phyloP scores from a whole-genome alignment of 2,888 invertebrate genomes.

The Parascotia fuliginaria region DNA sequence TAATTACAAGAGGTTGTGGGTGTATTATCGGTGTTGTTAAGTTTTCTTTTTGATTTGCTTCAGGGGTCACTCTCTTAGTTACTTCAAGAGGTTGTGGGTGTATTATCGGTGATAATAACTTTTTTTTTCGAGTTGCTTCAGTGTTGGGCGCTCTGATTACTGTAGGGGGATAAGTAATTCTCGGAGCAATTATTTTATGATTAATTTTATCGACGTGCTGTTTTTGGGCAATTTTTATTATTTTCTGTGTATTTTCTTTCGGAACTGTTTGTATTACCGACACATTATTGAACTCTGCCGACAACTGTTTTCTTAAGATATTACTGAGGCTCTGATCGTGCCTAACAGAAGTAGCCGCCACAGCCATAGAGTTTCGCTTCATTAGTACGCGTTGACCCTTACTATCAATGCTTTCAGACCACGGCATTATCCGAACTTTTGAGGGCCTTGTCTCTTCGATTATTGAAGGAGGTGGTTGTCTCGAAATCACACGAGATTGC shows the following conservation, averaged over 20 bases:
- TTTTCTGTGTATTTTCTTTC: not conserved
- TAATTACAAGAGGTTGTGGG: no score
- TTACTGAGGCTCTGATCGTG: not conserved
- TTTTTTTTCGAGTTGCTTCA: not conserved
- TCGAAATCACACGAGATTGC: no score
- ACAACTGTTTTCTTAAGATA: no score
- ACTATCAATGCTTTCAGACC: not conserved
- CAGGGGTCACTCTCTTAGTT: not conserved
- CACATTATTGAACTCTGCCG: no score
- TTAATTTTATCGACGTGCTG: no score
- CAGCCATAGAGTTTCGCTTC: not conserved
- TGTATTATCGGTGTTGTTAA: no score
- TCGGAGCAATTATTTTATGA: no score
- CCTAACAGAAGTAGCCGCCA: not conserved
- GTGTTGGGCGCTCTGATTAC: not conserved
- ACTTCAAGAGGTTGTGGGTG: not conserved
- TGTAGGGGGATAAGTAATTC: no score
- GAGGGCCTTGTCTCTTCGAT: not conserved
- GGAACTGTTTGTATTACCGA: not conserved
- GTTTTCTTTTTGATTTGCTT: no score
- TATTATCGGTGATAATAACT: not conserved
- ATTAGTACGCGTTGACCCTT: not conserved
- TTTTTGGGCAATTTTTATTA: no score
- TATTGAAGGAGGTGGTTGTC: not conserved
- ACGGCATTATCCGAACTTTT: not conserved